Base-by-base conservation (phyloP, 2,797 vertebrate species). In the Danio kyathit region DNA sequence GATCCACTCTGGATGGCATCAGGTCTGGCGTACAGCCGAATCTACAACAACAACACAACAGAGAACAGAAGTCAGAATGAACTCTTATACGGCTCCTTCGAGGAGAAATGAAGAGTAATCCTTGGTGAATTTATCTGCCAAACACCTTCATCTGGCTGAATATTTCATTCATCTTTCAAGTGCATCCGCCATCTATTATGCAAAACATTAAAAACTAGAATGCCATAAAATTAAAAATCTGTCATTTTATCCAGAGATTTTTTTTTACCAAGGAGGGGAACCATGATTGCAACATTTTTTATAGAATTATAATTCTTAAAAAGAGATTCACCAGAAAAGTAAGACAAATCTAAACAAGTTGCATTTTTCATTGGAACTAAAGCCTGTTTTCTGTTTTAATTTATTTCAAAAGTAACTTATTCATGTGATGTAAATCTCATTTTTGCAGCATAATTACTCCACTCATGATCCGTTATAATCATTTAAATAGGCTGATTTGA, bases 1-100 rank as follows among this genome's bases (percentile, higher is more conserved):
- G 95, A 95, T 90, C 96, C 96, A 90, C 94, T 94, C 93, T 95
- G 91, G 89, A 96, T 95, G 76, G 95, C 95, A 81, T 96, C 94
- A 0, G 96, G 95, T 80, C 96, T 92, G 76, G 95, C 95, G 76
- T 96, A 96, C 64, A 96, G 91, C 49, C 96, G 93, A 12, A 96
- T 94, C 96, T 96, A 87, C 85, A 86, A 84, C 40, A 44, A 56
- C 21, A 8, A 29, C 29, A 29, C 29, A 29, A 79, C 5, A 21
- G 40, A 72, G 51, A 57, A 69, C 46, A 69, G 29, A 48, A 48
- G 61, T 40, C n/a, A n/a, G 29, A 74, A 13, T 40, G 29, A 29
- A 29, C 29, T 29, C 29, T 29, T 29, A 3, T 29, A 29, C 29
- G 1, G 29, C 29, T 29, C 29, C 29, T 29, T 1, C 29, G 29